Conservation (phyloP, 2,888 invertebrate species). For the Lumbricus terrestris region DNA sequence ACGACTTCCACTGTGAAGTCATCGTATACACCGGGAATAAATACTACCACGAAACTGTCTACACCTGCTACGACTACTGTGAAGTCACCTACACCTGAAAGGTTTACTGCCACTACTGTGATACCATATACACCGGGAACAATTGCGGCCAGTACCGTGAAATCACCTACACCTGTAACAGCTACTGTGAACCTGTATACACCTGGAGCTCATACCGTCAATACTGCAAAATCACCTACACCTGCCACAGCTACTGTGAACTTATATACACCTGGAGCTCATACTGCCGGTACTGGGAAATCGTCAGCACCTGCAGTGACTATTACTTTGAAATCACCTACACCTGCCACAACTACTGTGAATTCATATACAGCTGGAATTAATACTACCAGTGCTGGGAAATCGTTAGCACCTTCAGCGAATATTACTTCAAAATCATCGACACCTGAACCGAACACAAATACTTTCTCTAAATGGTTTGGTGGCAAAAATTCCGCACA, state of each 20-base stretch:
- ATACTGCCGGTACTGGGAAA: not conserved
- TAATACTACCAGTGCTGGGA: not conserved
- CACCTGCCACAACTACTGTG: not conserved
- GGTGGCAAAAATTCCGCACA: not conserved
- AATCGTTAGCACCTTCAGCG: not conserved
- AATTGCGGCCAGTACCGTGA: not conserved
- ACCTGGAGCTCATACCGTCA: too few species aligned
- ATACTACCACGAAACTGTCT: too few species aligned
- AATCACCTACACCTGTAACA: not conserved
- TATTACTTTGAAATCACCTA: too few species aligned
- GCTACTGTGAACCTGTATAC: too few species aligned
- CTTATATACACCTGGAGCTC: not conserved
- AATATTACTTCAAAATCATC: not conserved
- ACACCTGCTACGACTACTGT: too few species aligned
- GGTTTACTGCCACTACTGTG: too few species aligned
- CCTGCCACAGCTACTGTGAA: not conserved
- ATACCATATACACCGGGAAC: too few species aligned
- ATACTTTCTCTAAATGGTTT: not conserved
- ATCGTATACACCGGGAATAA: too few species aligned
- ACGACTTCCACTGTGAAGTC: too few species aligned
- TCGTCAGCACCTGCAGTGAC: not conserved
- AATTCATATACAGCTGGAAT: not conserved
- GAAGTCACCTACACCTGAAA: not conserved
- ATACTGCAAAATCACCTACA: too few species aligned
- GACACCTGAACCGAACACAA: not conserved